phyloP scores from a whole-genome alignment of 1,140 invertebrate genomes.

The Asbolus verrucosus region DNA sequence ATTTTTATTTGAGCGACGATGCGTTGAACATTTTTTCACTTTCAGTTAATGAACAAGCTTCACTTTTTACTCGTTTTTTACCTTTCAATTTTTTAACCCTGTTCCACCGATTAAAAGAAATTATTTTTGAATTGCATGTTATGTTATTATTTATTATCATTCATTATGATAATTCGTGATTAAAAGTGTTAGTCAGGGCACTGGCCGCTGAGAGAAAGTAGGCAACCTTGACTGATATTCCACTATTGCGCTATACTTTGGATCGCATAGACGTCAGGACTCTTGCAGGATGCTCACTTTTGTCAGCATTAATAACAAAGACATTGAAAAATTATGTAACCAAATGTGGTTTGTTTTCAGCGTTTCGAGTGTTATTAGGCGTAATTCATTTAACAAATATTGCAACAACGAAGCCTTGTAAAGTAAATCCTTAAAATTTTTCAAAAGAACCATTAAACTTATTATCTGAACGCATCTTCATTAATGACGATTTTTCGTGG shows the following conservation, averaged over 20 bases:
- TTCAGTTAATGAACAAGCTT: conserved; percentile 20
- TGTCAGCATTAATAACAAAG: conserved; percentile 31
- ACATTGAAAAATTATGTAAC: conserved; percentile 29
- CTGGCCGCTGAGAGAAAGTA: conserved; percentile 43
- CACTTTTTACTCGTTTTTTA: conserved; percentile 4
- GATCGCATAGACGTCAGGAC: conserved; percentile 24
- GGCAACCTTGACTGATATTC: conserved; percentile 43
- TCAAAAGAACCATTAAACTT: neutral
- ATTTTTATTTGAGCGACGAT: conserved; percentile 21
- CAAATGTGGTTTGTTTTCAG: conserved; percentile 6
- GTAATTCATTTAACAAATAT: conserved; percentile 16
- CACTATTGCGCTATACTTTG: conserved; percentile 37
- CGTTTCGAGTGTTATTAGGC: neutral
- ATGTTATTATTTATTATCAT: conserved; percentile 29
- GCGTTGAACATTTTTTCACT: conserved; percentile 25
- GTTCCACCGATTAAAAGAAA: neutral
- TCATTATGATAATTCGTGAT: conserved; percentile 40
- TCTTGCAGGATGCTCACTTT: conserved; percentile 34
- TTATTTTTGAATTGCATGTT: conserved; percentile 11
- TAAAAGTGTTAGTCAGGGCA: conserved; percentile 37
- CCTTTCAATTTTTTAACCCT: neutral
- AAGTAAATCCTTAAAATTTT: conserved; percentile 1
- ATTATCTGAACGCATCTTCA: neutral
- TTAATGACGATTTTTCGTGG: neutral
- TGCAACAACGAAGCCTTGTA: conserved; percentile 13